These are phyloP conservation scores for Drosophila parvula DNA, from an alignment of 1,140 invertebrate genomes.

Conservation along the genomic window DNA sequence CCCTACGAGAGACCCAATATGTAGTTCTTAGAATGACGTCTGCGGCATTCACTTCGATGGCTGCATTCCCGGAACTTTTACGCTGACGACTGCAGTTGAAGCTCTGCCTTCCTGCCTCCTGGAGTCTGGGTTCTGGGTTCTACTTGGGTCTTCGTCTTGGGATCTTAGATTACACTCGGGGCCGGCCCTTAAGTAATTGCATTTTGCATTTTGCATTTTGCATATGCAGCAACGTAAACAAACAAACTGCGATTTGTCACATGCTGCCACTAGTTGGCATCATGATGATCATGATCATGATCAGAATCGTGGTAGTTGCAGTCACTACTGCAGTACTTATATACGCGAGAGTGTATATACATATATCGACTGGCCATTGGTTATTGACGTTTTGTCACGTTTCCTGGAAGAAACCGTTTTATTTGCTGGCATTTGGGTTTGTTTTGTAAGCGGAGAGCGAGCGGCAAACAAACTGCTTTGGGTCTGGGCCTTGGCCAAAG, in stretches of 20 bases:
- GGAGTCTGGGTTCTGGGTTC: slow-evolving; percentile 1
- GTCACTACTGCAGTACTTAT: slow-evolving; percentile 37
- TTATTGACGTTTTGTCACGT: slow-evolving; percentile 82
- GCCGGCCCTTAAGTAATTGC: slow-evolving; percentile 60
- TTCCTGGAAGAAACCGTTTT: slow-evolving; percentile 81
- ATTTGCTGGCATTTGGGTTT: slow-evolving; percentile 74
- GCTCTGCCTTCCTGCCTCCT: slow-evolving; percentile 3
- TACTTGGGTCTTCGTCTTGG: slow-evolving; percentile 8
- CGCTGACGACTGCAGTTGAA: slow-evolving; percentile 36
- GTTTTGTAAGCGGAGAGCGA: slow-evolving; percentile 76
- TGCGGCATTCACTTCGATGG: slow-evolving; percentile 54
- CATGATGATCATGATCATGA: slow-evolving; percentile 18
- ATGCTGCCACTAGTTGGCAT: slow-evolving; percentile 37
- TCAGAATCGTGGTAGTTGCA: slow-evolving; percentile 48
- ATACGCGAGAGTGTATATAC: not conserved
- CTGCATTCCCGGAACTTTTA: slow-evolving; percentile 64
- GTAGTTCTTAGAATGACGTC: slow-evolving; percentile 67
- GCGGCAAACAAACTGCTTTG: slow-evolving; percentile 73
- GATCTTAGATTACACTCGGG: slow-evolving; percentile 43
- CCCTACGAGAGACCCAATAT: slow-evolving; percentile 8
- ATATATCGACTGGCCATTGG: slow-evolving; percentile 15
- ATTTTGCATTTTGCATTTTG: slow-evolving; percentile 47
- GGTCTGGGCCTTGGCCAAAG: slow-evolving; percentile 64
- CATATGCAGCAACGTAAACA: slow-evolving; percentile 46
- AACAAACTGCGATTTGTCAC: slow-evolving; percentile 67